phyloP scores from a whole-genome alignment of 2,797 vertebrate genomes.

The Leucoraja ocellata region DNA sequence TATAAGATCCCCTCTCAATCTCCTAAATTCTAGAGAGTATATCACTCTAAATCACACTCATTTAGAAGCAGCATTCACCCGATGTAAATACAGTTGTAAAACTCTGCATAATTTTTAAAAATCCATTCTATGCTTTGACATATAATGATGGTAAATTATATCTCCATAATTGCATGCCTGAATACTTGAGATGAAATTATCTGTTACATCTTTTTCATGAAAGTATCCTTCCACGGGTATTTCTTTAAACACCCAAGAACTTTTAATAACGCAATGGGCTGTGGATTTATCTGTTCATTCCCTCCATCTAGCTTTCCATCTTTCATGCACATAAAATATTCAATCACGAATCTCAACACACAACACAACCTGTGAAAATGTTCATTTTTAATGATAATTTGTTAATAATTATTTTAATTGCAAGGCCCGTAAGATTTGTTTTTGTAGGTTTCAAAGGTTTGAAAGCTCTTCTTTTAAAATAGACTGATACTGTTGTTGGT shows the following conservation, averaged over 20 bases:
- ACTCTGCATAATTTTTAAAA: background rate
- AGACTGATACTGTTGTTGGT: background rate
- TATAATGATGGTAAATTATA: background rate
- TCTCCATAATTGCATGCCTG: background rate
- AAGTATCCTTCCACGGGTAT: background rate
- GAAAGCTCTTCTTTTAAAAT: background rate
- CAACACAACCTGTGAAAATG: background rate
- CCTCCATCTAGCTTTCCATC: too few relatives aligned
- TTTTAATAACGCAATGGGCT: background rate
- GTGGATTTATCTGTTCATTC: too few relatives aligned
- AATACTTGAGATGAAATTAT: conserved; percentile 10
- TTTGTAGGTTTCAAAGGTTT: background rate
- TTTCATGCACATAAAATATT: background rate
- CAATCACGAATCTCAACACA: background rate
- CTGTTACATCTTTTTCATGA: background rate
- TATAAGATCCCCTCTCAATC: too few relatives aligned
- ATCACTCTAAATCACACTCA: background rate
- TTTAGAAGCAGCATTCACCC: conserved; percentile 1
- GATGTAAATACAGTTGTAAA: background rate
- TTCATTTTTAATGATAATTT: background rate
- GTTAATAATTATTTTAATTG: background rate
- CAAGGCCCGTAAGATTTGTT: background rate
- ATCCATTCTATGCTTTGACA: background rate
- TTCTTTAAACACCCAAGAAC: background rate
- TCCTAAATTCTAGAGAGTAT: too few relatives aligned